Conservation (phyloP, 1,140 invertebrate species). For the Rhynchophorus ferrugineus region DNA sequence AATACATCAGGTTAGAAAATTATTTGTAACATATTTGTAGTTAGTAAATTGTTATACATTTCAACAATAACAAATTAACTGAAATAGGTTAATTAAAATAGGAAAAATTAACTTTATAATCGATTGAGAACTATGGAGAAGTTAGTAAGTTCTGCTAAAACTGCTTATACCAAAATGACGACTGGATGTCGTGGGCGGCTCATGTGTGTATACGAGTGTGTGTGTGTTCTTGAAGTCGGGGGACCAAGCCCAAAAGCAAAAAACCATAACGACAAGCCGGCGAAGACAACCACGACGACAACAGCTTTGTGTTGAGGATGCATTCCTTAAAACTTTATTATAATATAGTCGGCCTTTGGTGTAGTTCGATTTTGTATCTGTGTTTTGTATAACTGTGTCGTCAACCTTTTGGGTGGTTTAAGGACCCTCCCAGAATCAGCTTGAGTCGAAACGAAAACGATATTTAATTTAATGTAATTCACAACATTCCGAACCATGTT, state of each 20-base stretch:
- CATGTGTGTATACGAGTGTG: background rate
- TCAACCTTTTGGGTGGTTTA: background rate
- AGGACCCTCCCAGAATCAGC: too few species aligned
- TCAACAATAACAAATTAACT: too few species aligned
- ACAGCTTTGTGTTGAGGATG: constrained; percentile 11
- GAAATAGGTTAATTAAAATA: too few species aligned
- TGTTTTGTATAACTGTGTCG: background rate
- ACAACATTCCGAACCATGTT: too few species aligned
- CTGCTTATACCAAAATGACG: constrained; percentile 16
- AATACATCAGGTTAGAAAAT: too few species aligned
- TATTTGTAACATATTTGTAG: too few species aligned
- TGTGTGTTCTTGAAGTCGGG: constrained; percentile 12
- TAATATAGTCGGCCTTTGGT: constrained; percentile 1
- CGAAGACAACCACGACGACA: constrained; percentile 18
- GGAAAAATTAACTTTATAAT: too few species aligned
- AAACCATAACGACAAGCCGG: constrained; percentile 18
- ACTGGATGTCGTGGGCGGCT: constrained; percentile 17
- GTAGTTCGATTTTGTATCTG: background rate
- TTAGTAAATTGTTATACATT: too few species aligned
- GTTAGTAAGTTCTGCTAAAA: constrained; percentile 19
- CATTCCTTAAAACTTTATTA: constrained; percentile 20
- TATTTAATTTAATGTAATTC: too few species aligned
- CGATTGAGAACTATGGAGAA: too few species aligned
- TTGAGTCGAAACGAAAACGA: too few species aligned
- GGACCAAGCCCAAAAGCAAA: constrained; percentile 22